A percentile compares a stretch with the other conserved stretches of the same genome.
These are phyloP conservation scores for Colostygia pectinataria DNA, from an alignment of 2,888 invertebrate genomes.

Conservation along the genomic window DNA sequence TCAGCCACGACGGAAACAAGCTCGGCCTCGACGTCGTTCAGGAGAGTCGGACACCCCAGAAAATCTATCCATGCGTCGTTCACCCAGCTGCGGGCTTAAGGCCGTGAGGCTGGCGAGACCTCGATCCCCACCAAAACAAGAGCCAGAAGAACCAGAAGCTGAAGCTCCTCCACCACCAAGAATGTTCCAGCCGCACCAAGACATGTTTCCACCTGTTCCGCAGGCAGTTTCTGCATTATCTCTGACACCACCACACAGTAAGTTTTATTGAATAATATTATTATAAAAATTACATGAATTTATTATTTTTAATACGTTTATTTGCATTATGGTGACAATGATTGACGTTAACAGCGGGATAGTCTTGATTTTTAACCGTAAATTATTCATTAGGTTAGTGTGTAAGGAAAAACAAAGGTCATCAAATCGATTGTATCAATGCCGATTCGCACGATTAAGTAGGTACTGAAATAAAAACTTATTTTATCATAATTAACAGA, in stretches of 20 bases:
- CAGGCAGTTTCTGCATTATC: slow-evolving; percentile 88
- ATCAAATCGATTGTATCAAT: slow-evolving; percentile 51
- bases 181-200: slow-evolving; percentile 81
- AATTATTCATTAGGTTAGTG: slow-evolving; percentile 11
- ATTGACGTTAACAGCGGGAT: neutral
- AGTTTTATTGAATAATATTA: too few species aligned
- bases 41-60: slow-evolving; percentile 86
- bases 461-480: slow-evolving; percentile 11
- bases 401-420: slow-evolving; percentile 66
- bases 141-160: slow-evolving; percentile 68
- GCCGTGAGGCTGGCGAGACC: slow-evolving; percentile 70
- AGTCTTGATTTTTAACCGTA: slow-evolving; percentile 4
- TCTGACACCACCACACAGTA: slow-evolving; percentile 92
- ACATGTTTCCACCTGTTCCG: slow-evolving; percentile 88
- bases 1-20: slow-evolving; percentile 93
- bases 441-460: slow-evolving; percentile 69
- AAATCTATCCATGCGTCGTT: slow-evolving; percentile 85
- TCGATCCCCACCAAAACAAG: slow-evolving; percentile 70
- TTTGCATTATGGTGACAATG: neutral
- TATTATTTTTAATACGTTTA: neutral
- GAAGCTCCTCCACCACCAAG: slow-evolving; percentile 83
- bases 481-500: slow-evolving; percentile 52
- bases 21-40: slow-evolving; percentile 91
- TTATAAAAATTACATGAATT: too few species aligned
- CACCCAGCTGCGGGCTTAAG: slow-evolving; percentile 65